Conservation (phyloP, 2,113 vertebrate genomes). For the Hiodon tergisus region DNA sequence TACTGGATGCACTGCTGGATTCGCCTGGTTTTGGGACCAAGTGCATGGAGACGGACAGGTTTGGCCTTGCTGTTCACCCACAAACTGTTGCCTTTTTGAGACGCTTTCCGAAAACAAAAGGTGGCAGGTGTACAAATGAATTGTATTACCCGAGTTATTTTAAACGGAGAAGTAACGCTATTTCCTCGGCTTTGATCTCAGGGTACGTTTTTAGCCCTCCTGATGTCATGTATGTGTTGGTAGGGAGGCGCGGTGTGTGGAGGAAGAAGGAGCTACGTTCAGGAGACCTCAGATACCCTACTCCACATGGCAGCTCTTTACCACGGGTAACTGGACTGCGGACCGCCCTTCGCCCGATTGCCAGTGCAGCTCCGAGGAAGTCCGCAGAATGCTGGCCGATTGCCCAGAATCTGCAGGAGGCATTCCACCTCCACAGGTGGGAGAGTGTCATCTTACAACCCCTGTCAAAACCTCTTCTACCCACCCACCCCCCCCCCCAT, state of each 20-base stretch:
- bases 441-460: neutral
- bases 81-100: no score
- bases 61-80: conserved; percentile 22
- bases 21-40: conserved; percentile 69
- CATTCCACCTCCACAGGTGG: conserved; percentile 74
- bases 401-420: conserved; percentile 75
- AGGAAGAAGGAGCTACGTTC: conserved; percentile 39
- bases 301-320: conserved; percentile 50
- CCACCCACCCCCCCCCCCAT: no score
- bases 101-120: no score
- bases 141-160: no score
- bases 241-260: conserved; percentile 41
- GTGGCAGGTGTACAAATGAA: neutral
- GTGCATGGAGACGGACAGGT: conserved; percentile 52
- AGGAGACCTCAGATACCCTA: conserved; percentile 42
- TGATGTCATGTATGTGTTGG: neutral
- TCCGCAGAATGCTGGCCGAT: conserved; percentile 72
- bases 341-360: conserved; percentile 64
- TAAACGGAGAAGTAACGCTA: no score
- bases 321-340: conserved; percentile 64
- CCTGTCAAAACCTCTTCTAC: rapidly evolving
- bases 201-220: no score
- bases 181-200: no score
- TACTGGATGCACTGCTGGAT: conserved; percentile 65
- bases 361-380: conserved; percentile 65